Evolutionary conservation across 2,113 vertebrate genomes (phyloP).

Genomic region (Peromyscus californicus): DNA sequence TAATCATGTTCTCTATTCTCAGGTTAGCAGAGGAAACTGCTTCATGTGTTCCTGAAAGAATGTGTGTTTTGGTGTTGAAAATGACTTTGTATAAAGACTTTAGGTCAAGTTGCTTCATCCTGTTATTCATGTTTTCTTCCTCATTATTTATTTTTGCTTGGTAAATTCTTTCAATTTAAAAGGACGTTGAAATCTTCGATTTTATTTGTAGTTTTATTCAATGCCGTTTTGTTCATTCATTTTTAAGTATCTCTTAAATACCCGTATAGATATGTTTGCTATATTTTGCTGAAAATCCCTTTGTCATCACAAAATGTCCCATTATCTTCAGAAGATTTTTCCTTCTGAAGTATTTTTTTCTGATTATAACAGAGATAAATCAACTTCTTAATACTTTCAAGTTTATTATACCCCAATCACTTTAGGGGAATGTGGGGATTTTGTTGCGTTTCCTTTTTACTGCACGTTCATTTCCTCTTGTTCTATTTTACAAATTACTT

Average conservation of each 20-base stretch:
- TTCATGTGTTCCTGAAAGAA: not conserved
- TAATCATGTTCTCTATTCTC: not conserved
- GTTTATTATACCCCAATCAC: not conserved
- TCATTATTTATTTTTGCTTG: not conserved
- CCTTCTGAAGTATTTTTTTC: not conserved
- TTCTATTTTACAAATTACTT: not conserved
- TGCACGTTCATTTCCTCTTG: not conserved
- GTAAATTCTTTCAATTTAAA: not conserved
- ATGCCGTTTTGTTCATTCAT: not conserved
- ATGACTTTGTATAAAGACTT: not conserved
- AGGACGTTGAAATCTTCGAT: not conserved
- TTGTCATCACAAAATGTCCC: not conserved
- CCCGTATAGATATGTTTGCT: not conserved
- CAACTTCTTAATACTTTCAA: not conserved
- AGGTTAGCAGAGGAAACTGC: not conserved
- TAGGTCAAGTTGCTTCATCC: not conserved
- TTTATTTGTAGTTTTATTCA: not conserved
- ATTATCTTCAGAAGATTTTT: not conserved
- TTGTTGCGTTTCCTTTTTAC: not conserved
- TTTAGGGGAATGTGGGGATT: not conserved
- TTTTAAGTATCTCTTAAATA: not conserved
- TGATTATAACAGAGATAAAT: not conserved
- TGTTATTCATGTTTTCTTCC: not conserved
- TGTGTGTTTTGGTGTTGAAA: not conserved
- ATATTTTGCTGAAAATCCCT: not conserved